These are phyloP conservation scores for Crotalus tigris DNA, from an alignment of 2,113 vertebrate genomes.

Conservation along the genomic window DNA sequence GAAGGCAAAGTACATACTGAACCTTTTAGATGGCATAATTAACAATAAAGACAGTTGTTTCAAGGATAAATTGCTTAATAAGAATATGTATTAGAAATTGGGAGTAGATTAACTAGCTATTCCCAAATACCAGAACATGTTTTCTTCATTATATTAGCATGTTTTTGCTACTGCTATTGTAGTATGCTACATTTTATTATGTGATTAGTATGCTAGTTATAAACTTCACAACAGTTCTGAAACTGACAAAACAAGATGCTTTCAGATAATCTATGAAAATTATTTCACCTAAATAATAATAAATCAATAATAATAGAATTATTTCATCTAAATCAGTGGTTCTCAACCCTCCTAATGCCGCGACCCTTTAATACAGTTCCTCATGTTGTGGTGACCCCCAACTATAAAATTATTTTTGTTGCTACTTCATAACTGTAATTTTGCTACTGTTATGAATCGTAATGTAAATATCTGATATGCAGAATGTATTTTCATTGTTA, in stretches of 20 bases:
- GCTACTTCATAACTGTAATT: too few species aligned
- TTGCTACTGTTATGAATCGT: too few species aligned
- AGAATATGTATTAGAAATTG: neutral
- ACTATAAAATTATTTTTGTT: too few species aligned
- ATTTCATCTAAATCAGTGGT: conserved; percentile 9
- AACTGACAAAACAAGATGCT: conserved; percentile 39
- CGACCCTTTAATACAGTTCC: too few species aligned
- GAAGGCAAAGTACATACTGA: neutral
- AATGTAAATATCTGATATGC: too few species aligned
- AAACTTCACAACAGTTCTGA: conserved; percentile 28
- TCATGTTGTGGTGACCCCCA: too few species aligned
- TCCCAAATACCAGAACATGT: neutral
- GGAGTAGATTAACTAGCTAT: neutral
- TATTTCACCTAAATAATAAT: neutral
- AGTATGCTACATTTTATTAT: conserved; percentile 35
- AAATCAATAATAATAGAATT: neutral
- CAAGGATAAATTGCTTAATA: neutral
- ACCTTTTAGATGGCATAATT: neutral
- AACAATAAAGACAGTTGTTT: conserved; percentile 20
- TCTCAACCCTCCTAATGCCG: too few species aligned
- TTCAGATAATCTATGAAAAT: neutral
- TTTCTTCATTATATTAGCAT: conserved; percentile 31
- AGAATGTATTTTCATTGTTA: too few species aligned
- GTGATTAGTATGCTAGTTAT: conserved; percentile 34
- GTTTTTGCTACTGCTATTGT: conserved; percentile 37